Percentiles rank a stretch among this genome's conserved stretches.
These are phyloP conservation scores for Enteromius thamalakanensis DNA, from an alignment of 2,797 vertebrate species.

Conservation along the genomic window DNA sequence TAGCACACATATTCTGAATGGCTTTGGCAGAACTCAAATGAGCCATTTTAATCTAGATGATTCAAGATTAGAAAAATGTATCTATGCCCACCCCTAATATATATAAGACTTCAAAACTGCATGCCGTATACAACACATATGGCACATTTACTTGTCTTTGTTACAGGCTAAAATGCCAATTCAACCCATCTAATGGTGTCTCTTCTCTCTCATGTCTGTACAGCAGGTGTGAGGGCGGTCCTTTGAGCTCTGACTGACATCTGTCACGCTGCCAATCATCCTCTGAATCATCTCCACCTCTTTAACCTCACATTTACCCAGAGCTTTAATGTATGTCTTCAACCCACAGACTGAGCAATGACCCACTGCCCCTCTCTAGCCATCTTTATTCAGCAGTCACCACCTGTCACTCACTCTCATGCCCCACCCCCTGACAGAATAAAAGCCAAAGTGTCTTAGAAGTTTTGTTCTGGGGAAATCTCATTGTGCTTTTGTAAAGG, in stretches of 20 bases:
- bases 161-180: not conserved
- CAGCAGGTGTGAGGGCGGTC: slow-evolving; percentile 13
- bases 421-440: not conserved
- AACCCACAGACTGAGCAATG: slow-evolving; percentile 18
- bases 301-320: slow-evolving; percentile 45
- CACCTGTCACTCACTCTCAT: slow-evolving; percentile 40
- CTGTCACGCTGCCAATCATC: slow-evolving; percentile 41
- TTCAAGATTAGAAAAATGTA: too few relatives aligned
- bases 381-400: slow-evolving; percentile 38
- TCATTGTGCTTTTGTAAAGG: not conserved
- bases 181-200: not conserved
- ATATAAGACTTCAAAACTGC: not conserved
- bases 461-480: not conserved
- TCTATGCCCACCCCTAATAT: too few relatives aligned
- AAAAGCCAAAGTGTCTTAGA: not conserved
- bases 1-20: too few relatives aligned
- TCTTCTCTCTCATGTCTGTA: not conserved
- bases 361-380: slow-evolving; percentile 32
- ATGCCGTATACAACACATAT: not conserved
- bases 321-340: slow-evolving; percentile 27
- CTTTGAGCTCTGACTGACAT: slow-evolving; percentile 31
- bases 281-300: slow-evolving; percentile 20
- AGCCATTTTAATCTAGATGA: too few relatives aligned
- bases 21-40: too few relatives aligned
- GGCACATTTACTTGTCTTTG: not conserved